Evolutionary conservation across 53 echinoderm and acorn worm genomes (phyloP).

Genomic region (Henricia sp.): DNA sequence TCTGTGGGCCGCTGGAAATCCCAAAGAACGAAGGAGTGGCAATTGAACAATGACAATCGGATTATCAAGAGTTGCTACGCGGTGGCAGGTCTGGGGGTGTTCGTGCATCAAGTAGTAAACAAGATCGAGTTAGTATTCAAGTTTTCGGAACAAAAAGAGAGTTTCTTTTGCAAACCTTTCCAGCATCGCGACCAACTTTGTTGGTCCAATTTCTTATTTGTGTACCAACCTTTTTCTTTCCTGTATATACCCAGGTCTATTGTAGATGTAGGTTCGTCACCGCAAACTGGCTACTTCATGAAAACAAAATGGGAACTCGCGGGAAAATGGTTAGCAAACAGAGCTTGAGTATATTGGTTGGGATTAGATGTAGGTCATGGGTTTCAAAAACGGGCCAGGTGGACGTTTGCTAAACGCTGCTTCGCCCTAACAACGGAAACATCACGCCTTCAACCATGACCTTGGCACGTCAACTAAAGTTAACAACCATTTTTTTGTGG

Average conservation of each 20-base stretch:
- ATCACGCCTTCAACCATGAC: slow-evolving; percentile 26
- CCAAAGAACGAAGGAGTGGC: slow-evolving; percentile 9
- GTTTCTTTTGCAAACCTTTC: not conserved
- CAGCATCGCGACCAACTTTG: slow-evolving; percentile 14
- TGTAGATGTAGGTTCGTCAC: slow-evolving; percentile 19
- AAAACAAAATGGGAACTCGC: not conserved
- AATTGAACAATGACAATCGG: not conserved
- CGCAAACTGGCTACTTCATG: slow-evolving; percentile 54
- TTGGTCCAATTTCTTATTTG: slow-evolving; percentile 6
- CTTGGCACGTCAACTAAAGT: slow-evolving; percentile 45
- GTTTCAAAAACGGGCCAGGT: slow-evolving; percentile 25
- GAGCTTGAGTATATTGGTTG: slow-evolving; percentile 8
- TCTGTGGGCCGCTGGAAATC: not conserved
- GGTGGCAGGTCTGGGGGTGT: slow-evolving; percentile 23
- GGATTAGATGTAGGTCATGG: slow-evolving; percentile 39
- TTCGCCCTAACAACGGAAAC: slow-evolving; percentile 15
- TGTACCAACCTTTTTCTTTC: not conserved
- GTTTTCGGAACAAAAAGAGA: not conserved
- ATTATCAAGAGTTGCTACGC: slow-evolving; percentile 35
- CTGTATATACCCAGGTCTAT: not conserved
- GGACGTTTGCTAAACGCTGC: slow-evolving; percentile 25
- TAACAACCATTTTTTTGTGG: slow-evolving; percentile 48
- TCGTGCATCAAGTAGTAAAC: slow-evolving; percentile 25
- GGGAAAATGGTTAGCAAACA: slow-evolving; percentile 18
- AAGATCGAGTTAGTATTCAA: not conserved